Evolutionary conservation across 2,113 vertebrate genomes (phyloP), one percentile per base, ranked within the genome.

Genomic region (Taxidea taxus): DNA sequence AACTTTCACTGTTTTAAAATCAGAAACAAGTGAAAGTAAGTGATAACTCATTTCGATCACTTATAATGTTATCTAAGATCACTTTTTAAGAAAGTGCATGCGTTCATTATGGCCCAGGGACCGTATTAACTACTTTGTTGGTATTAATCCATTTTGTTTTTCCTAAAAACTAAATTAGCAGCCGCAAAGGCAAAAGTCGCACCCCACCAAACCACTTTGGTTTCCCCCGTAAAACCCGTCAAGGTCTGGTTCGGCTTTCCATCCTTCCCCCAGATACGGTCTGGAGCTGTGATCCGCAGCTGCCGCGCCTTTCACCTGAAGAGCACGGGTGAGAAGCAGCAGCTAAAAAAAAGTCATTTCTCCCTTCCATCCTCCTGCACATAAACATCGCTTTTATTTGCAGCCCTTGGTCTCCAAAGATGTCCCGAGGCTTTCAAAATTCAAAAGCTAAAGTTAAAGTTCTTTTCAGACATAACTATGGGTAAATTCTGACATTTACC

Each of bases 401-500:
- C 93, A 82, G 27, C 56, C 60, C 21, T 47, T 21, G 21, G 51
- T 44, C 94, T 95, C 86, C 39, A 89, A 94, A 82, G 20, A 64
- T 66, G 31, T 39, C 92, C 96, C 80, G 14, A 87, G 62, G n/a
- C 34, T 96, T 91, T 51, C 66, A 92, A 94, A 92, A 49, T 80
- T 68, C 31, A 23, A 86, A 31, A 0, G 75, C 2, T 95, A 74
- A 70, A 90, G 23, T 60, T 23, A 4, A 34, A 91, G 70, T 97
- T 97, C 81, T 80, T 88, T 77, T 91, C 92, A 95, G 47, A 62
- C 42, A 31, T 4, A 91, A 58, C 62, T 92, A 86, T 34, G 94
- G n/a, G 82, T n/a, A 95, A 0, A 0, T 72, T 49, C 95, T 89
- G 93, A 96, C 84, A 96, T 95, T 86, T 82, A 93, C 91, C 95